phyloP scores from a whole-genome alignment of 2,113 vertebrate genomes.

The Alces alces region DNA sequence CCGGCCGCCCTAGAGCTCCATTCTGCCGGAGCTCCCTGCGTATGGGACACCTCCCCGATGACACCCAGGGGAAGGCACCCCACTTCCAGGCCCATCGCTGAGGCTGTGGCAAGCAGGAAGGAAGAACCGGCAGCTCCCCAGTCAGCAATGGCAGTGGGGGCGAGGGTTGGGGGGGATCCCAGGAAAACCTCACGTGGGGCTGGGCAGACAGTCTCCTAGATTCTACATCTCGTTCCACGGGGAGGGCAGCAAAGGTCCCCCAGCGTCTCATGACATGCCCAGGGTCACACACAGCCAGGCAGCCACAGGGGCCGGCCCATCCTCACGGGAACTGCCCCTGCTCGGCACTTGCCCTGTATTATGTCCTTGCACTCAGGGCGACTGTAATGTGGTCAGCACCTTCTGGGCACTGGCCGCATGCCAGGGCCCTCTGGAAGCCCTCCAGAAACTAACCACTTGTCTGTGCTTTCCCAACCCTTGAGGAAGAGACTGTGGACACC shows the following conservation, averaged over 20 bases:
- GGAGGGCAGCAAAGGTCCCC: not conserved
- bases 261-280: not conserved
- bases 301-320: not conserved
- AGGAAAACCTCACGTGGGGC: not conserved
- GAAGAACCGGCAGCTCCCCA: not conserved
- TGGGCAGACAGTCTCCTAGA: not conserved
- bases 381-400: not conserved
- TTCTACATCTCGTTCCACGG: not conserved
- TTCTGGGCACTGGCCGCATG: not conserved
- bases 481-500: not conserved
- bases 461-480: not conserved
- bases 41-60: not conserved
- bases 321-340: not conserved
- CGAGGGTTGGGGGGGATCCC: not conserved
- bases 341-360: not conserved
- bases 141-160: not conserved
- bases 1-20: not conserved
- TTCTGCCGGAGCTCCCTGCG: accelerated
- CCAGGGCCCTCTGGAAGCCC: not conserved
- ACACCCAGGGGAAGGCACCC: not conserved
- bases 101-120: not conserved
- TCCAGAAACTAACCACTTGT: not conserved
- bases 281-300: not conserved
- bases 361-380: not conserved
- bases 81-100: not conserved